Base-by-base conservation (phyloP, 53 echinoderm and acorn worm genomes). In the Zoroaster sp. region DNA sequence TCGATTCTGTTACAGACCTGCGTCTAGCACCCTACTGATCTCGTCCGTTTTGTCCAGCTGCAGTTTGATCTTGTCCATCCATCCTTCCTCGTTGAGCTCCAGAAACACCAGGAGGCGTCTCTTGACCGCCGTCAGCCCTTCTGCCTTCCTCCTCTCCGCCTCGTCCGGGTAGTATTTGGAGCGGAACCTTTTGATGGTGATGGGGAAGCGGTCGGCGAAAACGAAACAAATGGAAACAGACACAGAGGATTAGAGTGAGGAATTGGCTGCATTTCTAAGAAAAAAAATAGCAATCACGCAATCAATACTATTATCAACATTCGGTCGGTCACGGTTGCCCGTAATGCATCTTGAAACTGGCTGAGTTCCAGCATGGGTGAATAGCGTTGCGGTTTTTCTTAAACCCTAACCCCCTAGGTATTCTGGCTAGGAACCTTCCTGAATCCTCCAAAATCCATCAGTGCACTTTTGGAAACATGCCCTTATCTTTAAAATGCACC, bases 161-260 rank as follows among this genome's bases (percentile, higher is more conserved):
- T 95, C 95, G 31, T 95, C 95, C 1, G 98, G 98, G 79, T 94
- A 92, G 77, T 97, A 97, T 75, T 97, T 97, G 47, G 89, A 47
- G 18, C 92, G 92, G 53, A 97, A 97, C 98, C 98, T 97, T 44
- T 36, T n/a, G n/a, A n/a, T n/a, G n/a, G n/a, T 75, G 25, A 40
- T 3, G 72, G 37, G 12, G 28, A 82, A 17, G 31, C 66, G 20
- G n/a, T n/a, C n/a, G 55, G 78, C 18, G 55, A 78, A 39, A 40
- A 72, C 39, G 39, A 32, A 47, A 47, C 8, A 47, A 8, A 47
- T 9, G 49, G 49, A n/a, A 39, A 38, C n/a, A 72, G 72, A 72
- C 37, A 36, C 30, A 9, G 66, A 72, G 72, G 20, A 72, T 40
- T 72, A 72, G 72, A 41, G n/a, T 37, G 1, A 3, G 18, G 39